Percentiles rank a stretch among this genome's conserved stretches.
Conservation (phyloP, 1,140 invertebrate species). For the Hermatobates lingyangjiaoensis region DNA sequence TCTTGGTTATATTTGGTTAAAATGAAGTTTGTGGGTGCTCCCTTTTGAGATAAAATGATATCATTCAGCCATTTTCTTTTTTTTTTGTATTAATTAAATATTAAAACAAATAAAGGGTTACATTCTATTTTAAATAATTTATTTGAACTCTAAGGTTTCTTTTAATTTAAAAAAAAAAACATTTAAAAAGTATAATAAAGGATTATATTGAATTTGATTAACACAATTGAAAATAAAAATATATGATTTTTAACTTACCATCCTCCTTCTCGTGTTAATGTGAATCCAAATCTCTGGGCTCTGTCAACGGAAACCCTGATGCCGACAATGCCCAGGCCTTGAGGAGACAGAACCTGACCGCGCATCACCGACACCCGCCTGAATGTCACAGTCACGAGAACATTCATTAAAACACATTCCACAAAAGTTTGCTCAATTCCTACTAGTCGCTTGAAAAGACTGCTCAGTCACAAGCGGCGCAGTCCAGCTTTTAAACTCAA, state of each 20-base stretch:
- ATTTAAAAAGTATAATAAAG: too few relatives aligned
- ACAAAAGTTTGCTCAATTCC: not conserved
- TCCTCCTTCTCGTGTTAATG: constrained; percentile 77
- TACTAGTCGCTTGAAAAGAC: too few relatives aligned
- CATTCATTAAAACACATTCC: not conserved
- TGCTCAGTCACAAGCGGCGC: too few relatives aligned
- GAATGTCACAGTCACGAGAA: constrained; percentile 23
- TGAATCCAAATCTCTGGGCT: constrained; percentile 88
- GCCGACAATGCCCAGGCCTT: constrained; percentile 86
- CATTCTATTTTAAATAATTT: too few relatives aligned
- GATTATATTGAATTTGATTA: not conserved
- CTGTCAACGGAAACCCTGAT: constrained; percentile 88
- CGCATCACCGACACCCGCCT: constrained; percentile 97
- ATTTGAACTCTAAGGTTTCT: not conserved
- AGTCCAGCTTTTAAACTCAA: too few relatives aligned
- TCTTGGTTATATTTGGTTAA: too few relatives aligned
- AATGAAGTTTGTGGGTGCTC: too few relatives aligned
- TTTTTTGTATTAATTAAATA: too few relatives aligned
- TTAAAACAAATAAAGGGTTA: too few relatives aligned
- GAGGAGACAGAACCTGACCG: constrained; percentile 80
- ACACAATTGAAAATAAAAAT: constrained; percentile 4
- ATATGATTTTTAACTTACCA: constrained; percentile 51
- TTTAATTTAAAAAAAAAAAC: not conserved
- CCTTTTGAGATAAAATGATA: too few relatives aligned
- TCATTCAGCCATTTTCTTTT: too few relatives aligned